These are phyloP conservation scores for Harpagifer antarcticus DNA, from an alignment of 2,797 vertebrate species.

Conservation along the genomic window DNA sequence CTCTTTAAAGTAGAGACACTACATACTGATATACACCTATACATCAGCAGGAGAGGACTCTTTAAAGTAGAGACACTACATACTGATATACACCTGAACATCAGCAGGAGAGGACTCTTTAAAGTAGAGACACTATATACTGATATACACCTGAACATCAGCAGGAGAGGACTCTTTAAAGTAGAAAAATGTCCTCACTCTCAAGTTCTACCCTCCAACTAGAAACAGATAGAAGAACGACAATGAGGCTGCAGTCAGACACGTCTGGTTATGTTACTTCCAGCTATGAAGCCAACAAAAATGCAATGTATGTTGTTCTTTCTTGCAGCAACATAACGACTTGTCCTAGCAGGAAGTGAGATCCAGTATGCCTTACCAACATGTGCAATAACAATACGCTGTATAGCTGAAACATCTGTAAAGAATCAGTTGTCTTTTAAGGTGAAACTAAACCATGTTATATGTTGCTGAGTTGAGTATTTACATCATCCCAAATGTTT, in stretches of 20 bases:
- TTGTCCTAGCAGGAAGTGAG: not conserved
- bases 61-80: too few species aligned
- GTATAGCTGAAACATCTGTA: not conserved
- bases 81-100: too few species aligned
- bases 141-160: too few species aligned
- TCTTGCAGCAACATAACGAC: not conserved
- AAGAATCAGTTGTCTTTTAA: not conserved
- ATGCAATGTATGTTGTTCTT: not conserved
- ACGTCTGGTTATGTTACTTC: not conserved
- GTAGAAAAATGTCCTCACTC: not conserved
- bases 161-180: too few species aligned
- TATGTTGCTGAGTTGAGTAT: too few species aligned
- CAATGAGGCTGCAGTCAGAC: not conserved
- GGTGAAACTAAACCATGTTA: too few species aligned
- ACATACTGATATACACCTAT: too few species aligned
- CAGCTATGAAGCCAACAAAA: not conserved
- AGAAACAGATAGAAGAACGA: not conserved
- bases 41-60: too few species aligned
- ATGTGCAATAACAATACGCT: not conserved
- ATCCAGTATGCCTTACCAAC: not conserved
- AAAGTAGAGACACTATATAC: too few species aligned
- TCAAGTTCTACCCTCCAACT: not conserved
- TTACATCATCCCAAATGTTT: too few species aligned
- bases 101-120: too few species aligned
- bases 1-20: too few species aligned